Evolutionary conservation across 2,113 vertebrate species (phyloP).

Genomic region (Rostratula benghalensis): DNA sequence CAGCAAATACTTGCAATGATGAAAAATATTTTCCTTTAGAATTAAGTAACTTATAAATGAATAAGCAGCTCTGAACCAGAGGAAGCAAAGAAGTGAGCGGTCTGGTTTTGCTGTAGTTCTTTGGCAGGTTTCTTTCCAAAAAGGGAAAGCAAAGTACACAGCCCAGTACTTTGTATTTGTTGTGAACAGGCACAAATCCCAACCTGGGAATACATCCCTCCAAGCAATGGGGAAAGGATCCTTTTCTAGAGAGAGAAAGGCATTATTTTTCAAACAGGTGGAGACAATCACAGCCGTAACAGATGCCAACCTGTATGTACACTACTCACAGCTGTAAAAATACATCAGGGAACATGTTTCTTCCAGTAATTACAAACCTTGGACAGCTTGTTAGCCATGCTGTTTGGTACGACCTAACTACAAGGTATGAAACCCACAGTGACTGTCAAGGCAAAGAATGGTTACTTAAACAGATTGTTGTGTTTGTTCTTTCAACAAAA

Average conservation of each 20-base stretch:
- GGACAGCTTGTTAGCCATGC: neutral
- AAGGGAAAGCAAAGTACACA: neutral
- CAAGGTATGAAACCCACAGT: neutral
- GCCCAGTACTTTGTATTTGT: neutral
- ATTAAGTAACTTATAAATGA: neutral
- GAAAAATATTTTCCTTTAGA: neutral
- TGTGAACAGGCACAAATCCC: neutral
- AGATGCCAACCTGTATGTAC: neutral
- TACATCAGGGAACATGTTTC: neutral
- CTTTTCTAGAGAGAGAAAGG: neutral
- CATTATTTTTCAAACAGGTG: neutral
- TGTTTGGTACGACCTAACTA: neutral
- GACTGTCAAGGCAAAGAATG: neutral
- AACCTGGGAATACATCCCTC: neutral
- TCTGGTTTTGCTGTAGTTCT: neutral
- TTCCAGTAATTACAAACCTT: neutral
- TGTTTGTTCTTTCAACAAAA: neutral
- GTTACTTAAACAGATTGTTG: neutral
- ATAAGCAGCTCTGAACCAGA: neutral
- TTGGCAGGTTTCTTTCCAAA: neutral
- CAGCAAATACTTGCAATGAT: neutral
- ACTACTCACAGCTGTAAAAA: neutral
- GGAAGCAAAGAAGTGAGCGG: neutral
- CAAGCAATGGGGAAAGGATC: neutral
- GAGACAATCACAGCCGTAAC: neutral